These are phyloP conservation scores for Cenopis cana DNA, from an alignment of 2,888 invertebrate species.

Conservation along the genomic window DNA sequence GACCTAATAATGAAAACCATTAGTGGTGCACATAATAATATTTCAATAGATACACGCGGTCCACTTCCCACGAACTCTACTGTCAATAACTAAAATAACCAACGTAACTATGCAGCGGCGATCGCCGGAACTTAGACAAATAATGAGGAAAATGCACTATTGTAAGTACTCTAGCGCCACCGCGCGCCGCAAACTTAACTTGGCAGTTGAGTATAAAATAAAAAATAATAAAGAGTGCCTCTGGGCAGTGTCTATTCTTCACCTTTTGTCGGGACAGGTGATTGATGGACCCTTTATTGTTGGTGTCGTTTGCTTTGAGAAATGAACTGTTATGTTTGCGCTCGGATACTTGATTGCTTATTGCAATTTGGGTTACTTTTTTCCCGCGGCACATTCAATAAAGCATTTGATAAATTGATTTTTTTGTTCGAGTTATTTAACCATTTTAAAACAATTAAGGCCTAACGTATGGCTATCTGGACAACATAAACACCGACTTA, in stretches of 20 bases:
- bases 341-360: conserved; percentile 65
- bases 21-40: conserved; percentile 64
- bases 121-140: conserved; percentile 47
- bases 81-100: conserved; percentile 59
- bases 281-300: conserved; percentile 76
- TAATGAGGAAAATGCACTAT: conserved; percentile 35
- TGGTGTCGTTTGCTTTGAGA: conserved; percentile 77
- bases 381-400: conserved; percentile 52
- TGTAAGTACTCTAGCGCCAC: conserved; percentile 44
- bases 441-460: conserved; percentile 35
- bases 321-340: conserved; percentile 73
- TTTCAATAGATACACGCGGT: conserved; percentile 67
- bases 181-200: conserved; percentile 47
- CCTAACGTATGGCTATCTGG: not conserved
- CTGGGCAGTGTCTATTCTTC: conserved; percentile 71
- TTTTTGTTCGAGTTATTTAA: conserved; percentile 28
- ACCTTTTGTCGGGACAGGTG: conserved; percentile 73
- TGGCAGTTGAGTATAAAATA: conserved; percentile 41
- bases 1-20: conserved; percentile 69
- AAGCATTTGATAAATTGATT: conserved; percentile 36
- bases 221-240: conserved; percentile 66
- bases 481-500: conserved; percentile 11
- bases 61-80: conserved; percentile 70
- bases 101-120: conserved; percentile 53
- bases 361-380: conserved; percentile 58